Conservation (phyloP, 2,113 vertebrate species). For the Cyprinus carpio region DNA sequence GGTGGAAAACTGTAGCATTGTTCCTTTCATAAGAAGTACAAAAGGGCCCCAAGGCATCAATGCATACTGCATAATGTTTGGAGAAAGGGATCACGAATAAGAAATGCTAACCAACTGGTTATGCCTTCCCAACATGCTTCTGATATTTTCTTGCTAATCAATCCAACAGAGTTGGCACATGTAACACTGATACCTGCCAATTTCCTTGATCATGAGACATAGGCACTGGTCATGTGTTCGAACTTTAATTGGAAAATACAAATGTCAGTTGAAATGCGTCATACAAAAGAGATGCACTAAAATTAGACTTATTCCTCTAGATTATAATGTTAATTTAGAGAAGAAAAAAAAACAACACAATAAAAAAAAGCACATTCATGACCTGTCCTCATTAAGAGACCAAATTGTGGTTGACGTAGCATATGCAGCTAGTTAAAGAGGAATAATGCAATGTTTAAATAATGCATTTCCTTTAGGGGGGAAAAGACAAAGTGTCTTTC, state of each 20-base stretch:
- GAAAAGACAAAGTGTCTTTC: background rate
- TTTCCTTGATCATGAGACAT: background rate
- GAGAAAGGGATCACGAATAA: background rate
- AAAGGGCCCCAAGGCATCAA: background rate
- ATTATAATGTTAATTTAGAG: background rate
- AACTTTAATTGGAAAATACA: background rate
- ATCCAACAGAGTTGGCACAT: background rate
- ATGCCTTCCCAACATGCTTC: background rate
- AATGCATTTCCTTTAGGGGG: background rate
- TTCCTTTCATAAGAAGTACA: conserved; percentile 18
- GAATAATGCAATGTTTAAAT: background rate
- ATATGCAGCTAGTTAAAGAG: background rate
- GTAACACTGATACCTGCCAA: background rate
- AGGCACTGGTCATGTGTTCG: background rate
- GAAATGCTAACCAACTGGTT: background rate
- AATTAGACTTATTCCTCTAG: background rate
- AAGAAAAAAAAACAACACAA: background rate
- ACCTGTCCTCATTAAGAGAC: background rate
- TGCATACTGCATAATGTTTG: conserved; percentile 8
- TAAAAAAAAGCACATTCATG: background rate
- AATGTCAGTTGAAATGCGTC: background rate
- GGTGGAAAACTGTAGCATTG: conserved; percentile 17
- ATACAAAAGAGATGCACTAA: background rate
- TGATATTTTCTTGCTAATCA: background rate
- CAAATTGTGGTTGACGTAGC: background rate